phyloP scores from a whole-genome alignment of 2,888 invertebrate species.

The Spodoptera picta region DNA sequence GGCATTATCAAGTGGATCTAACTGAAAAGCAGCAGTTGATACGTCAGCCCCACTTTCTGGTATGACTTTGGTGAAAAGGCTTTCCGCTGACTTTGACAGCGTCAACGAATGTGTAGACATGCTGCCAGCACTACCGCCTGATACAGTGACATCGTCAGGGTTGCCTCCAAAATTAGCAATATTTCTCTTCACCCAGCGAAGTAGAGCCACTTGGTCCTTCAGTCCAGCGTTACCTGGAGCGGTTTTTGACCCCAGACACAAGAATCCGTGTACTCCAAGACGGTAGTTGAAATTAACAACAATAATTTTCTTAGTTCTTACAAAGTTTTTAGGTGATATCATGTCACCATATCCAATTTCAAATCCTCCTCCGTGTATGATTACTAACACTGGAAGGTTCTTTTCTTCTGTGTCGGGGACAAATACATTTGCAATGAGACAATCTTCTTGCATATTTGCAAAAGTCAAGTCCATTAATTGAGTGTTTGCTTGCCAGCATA shows the following conservation, averaged over 20 bases:
- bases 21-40: constrained; percentile 53
- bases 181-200: constrained; percentile 67
- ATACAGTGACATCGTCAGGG: constrained; percentile 65
- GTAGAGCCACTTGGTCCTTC: constrained; percentile 67
- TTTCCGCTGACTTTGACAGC: constrained; percentile 59
- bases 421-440: constrained; percentile 73
- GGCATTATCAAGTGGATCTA: constrained; percentile 65
- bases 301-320: constrained; percentile 55
- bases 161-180: constrained; percentile 69
- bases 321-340: constrained; percentile 44
- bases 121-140: constrained; percentile 66
- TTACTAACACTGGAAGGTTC: constrained; percentile 62
- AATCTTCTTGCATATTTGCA: constrained; percentile 64
- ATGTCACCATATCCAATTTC: constrained; percentile 57
- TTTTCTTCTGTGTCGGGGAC: constrained; percentile 67
- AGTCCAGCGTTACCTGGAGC: constrained; percentile 69
- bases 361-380: constrained; percentile 66
- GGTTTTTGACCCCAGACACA: constrained; percentile 62
- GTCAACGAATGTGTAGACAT: constrained; percentile 60
- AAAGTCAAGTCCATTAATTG: constrained; percentile 3
- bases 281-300: constrained; percentile 65
- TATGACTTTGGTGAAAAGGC: constrained; percentile 66
- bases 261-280: constrained; percentile 61
- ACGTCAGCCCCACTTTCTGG: constrained; percentile 65
- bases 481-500: constrained; percentile 58